Evolutionary conservation across 2,113 vertebrate genomes (phyloP).

Genomic region (Notothenia coriiceps): DNA sequence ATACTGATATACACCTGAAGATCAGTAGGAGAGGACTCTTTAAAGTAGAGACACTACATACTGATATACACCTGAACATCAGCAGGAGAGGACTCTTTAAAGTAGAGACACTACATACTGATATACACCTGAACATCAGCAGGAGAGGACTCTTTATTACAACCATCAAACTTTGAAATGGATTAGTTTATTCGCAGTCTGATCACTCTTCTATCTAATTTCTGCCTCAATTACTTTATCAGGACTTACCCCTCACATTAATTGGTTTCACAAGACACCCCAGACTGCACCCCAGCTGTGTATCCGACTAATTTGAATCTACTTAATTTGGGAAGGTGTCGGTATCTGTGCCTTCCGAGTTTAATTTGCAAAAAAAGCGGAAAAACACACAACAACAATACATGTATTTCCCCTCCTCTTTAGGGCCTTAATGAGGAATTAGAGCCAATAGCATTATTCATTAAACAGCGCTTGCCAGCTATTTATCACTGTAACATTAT

Average conservation of each 20-base stretch:
- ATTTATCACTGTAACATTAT: slow-evolving; percentile 77
- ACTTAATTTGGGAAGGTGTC: slow-evolving; percentile 73
- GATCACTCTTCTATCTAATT: slow-evolving; percentile 47
- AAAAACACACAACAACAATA: slow-evolving; percentile 61
- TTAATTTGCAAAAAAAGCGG: slow-evolving; percentile 52
- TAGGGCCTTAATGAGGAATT: slow-evolving; percentile 78
- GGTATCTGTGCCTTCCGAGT: slow-evolving; percentile 69
- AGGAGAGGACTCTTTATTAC: too few relatives aligned
- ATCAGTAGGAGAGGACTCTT: too few relatives aligned
- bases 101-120: too few relatives aligned
- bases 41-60: too few relatives aligned
- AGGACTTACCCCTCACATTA: slow-evolving; percentile 63
- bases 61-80: too few relatives aligned
- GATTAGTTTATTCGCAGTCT: slow-evolving; percentile 13
- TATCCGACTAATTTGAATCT: slow-evolving; percentile 66
- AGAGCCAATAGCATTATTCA: slow-evolving; percentile 81
- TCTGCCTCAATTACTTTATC: slow-evolving; percentile 68
- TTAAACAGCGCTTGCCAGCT: slow-evolving; percentile 74
- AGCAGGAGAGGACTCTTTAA: too few relatives aligned
- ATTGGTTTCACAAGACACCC: slow-evolving; percentile 70
- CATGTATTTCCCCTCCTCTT: slow-evolving; percentile 70
- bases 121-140: too few relatives aligned
- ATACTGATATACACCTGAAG: too few relatives aligned
- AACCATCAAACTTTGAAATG: background rate
- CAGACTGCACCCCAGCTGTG: slow-evolving; percentile 73